Percentiles rank a stretch among this genome's conserved stretches.
phyloP scores from a whole-genome alignment of 2,888 invertebrate genomes.

The Conus canariensis region DNA sequence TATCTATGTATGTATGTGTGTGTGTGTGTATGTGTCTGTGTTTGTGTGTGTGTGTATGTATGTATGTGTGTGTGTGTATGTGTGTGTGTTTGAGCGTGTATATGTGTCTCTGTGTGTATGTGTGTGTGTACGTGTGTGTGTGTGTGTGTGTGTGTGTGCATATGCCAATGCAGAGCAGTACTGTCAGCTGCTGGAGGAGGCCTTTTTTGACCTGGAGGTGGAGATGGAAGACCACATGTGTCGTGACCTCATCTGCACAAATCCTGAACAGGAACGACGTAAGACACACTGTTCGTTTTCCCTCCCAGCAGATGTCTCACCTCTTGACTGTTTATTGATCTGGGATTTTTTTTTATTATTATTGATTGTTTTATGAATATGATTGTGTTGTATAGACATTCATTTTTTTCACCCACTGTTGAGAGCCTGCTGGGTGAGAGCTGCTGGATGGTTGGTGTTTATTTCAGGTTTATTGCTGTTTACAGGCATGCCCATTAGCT shows the following conservation, averaged over 20 bases:
- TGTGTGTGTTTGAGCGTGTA: background rate
- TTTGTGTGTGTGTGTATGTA: background rate
- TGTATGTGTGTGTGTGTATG: background rate
- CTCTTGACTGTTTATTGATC: no score
- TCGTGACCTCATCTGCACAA: constrained; percentile 89
- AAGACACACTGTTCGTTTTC: constrained; percentile 49
- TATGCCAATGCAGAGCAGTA: constrained; percentile 26
- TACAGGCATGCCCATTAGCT: no score
- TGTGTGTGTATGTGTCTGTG: background rate
- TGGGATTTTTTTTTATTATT: background rate
- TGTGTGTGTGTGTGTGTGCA: no score
- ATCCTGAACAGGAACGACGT: constrained; percentile 82
- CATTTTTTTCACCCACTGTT: no score
- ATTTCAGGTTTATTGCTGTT: no score
- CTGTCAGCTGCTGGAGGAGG: constrained; percentile 82
- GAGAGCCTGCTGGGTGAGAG: no score
- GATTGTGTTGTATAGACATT: no score
- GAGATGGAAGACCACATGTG: constrained; percentile 91
- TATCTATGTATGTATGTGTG: background rate
- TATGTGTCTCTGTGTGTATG: no score
- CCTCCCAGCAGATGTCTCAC: no score
- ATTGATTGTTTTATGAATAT: no score
- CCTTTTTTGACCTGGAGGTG: constrained; percentile 93
- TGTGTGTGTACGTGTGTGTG: no score
- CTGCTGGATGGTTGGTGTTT: no score